phyloP scores from a whole-genome alignment of 2,797 vertebrate genomes.

The Telmatherina bonti region DNA sequence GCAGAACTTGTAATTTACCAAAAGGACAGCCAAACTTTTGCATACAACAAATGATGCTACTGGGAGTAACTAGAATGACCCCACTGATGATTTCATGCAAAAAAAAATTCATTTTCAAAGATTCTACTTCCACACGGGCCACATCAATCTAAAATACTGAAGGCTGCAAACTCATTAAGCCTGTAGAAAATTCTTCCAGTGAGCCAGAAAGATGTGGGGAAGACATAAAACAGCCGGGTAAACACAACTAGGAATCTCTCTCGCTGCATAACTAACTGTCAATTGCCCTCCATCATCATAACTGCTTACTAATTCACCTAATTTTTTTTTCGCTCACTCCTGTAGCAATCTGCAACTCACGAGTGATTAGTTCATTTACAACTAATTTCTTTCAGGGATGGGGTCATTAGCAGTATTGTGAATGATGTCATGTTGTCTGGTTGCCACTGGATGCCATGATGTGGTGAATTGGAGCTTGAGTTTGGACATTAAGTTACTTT shows the following conservation, averaged over 20 bases:
- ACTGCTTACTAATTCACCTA: slow-evolving; percentile 76
- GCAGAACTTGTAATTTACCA: background rate
- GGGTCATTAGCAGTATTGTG: slow-evolving; percentile 74
- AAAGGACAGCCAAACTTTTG: background rate
- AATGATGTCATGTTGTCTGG: slow-evolving; percentile 65
- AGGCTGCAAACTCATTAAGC: slow-evolving; percentile 74
- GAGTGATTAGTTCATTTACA: slow-evolving; percentile 76
- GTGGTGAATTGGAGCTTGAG: slow-evolving; percentile 43
- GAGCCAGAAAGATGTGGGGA: slow-evolving; percentile 69
- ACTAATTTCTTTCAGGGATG: slow-evolving; percentile 66
- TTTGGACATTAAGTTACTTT: slow-evolving; percentile 57
- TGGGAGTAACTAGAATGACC: slow-evolving; percentile 39
- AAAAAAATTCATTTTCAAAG: slow-evolving; percentile 51
- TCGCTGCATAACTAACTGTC: slow-evolving; percentile 76
- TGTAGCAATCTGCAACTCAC: slow-evolving; percentile 59
- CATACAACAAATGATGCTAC: slow-evolving; percentile 3
- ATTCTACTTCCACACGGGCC: slow-evolving; percentile 56
- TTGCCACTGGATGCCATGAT: slow-evolving; percentile 47
- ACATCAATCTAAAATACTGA: slow-evolving; percentile 66
- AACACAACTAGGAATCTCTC: slow-evolving; percentile 79
- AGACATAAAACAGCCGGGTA: slow-evolving; percentile 78
- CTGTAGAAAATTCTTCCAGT: slow-evolving; percentile 61
- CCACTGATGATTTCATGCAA: slow-evolving; percentile 39
- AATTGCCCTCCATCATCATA: slow-evolving; percentile 77
- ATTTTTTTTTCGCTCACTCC: slow-evolving; percentile 19